Conservation (phyloP, 2,888 invertebrate genomes). For the Watsonalla binaria region DNA sequence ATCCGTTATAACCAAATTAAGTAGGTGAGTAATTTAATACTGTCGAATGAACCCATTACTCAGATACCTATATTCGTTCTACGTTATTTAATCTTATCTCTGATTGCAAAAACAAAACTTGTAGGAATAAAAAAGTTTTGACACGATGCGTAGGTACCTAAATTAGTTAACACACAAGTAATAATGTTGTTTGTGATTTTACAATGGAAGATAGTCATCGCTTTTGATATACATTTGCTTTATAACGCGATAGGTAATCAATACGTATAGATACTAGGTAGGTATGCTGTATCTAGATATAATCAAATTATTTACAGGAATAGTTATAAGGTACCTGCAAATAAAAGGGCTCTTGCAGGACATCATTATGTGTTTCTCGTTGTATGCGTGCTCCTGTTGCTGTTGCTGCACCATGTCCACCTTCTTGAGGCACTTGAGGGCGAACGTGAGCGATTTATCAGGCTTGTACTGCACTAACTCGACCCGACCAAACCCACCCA, state of each 20-base stretch:
- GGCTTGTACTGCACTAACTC: conserved; percentile 84
- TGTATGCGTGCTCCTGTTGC: conserved; percentile 93
- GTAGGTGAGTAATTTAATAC: too few species aligned
- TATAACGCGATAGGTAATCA: background rate
- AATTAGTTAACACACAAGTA: background rate
- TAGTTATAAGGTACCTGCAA: conserved; percentile 78
- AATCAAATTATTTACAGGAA: too few species aligned
- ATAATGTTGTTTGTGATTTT: background rate
- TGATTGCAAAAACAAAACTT: too few species aligned
- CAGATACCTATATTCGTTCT: too few species aligned
- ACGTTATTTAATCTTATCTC: too few species aligned
- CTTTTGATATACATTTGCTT: background rate
- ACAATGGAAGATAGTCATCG: background rate
- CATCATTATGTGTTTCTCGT: conserved; percentile 92
- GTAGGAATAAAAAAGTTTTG: too few species aligned
- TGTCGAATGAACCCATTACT: too few species aligned
- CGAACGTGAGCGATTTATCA: conserved; percentile 81
- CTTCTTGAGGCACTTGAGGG: conserved; percentile 93
- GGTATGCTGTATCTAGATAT: too few species aligned
- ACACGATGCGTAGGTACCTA: too few species aligned
- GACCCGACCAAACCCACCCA: conserved; percentile 95
- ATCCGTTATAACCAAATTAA: too few species aligned
- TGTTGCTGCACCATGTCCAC: conserved; percentile 92
- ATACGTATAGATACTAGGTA: background rate
- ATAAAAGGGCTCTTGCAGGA: conserved; percentile 88